A percentile compares a stretch with the other conserved stretches of the same genome.
Evolutionary conservation across 2,888 invertebrate species (phyloP).

Genomic region (Chironomus tentans): DNA sequence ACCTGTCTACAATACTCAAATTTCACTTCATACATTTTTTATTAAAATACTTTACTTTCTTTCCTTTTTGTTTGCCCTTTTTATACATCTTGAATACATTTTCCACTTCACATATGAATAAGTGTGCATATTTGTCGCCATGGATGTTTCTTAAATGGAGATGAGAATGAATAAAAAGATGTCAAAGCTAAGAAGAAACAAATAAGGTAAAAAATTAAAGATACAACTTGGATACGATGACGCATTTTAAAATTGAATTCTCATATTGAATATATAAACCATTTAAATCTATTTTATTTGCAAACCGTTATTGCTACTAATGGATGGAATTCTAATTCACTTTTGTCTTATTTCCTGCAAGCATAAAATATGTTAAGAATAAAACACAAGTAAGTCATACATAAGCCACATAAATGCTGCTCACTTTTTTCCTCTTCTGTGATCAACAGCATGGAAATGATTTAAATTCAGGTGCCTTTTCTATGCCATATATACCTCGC

Average conservation of each 20-base stretch:
- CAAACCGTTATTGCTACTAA: too few relatives aligned
- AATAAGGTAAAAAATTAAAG: not conserved
- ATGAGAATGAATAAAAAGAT: too few relatives aligned
- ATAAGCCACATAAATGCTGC: not conserved
- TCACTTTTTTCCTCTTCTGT: not conserved
- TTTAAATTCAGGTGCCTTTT: constrained; percentile 19
- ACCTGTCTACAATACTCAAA: constrained; percentile 23
- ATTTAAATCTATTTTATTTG: too few relatives aligned
- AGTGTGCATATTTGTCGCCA: too few relatives aligned
- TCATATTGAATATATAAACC: too few relatives aligned
- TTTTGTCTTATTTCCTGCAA: too few relatives aligned
- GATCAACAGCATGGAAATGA: constrained; percentile 5
- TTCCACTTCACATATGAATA: not conserved
- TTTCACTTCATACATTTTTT: constrained; percentile 22
- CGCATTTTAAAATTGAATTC: too few relatives aligned
- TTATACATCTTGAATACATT: not conserved
- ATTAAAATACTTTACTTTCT: constrained; percentile 18
- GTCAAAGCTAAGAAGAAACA: not conserved
- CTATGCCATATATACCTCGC: too few relatives aligned
- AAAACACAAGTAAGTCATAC: not conserved
- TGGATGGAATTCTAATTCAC: too few relatives aligned
- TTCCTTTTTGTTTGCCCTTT: not conserved
- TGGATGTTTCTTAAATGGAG: too few relatives aligned
- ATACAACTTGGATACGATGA: not conserved
- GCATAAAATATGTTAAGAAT: too few relatives aligned